These are phyloP conservation scores for Altica lythri DNA, from an alignment of 2,888 invertebrate genomes.

Conservation along the genomic window DNA sequence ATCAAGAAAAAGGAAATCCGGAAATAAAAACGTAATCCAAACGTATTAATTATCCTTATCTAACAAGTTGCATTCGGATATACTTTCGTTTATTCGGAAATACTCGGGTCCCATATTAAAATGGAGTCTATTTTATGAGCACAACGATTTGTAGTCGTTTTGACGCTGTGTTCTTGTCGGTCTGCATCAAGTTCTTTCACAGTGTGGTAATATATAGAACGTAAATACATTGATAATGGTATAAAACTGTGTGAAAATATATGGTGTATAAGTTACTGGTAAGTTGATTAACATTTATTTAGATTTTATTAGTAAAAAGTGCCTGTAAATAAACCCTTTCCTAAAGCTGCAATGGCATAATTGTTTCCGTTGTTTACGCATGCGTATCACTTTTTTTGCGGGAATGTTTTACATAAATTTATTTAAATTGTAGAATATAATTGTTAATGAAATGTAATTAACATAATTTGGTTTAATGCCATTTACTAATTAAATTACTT, in stretches of 20 bases:
- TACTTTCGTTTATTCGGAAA: conserved; percentile 28
- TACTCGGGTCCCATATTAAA: conserved; percentile 40
- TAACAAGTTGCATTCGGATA: conserved; percentile 21
- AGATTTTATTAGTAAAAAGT: conserved; percentile 32
- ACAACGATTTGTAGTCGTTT: conserved; percentile 52
- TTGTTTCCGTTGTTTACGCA: conserved; percentile 48
- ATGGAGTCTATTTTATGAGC: conserved; percentile 48
- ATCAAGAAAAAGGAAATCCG: conserved; percentile 4
- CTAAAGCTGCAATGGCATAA: conserved; percentile 49
- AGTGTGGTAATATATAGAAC: conserved; percentile 37
- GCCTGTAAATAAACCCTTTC: conserved; percentile 37
- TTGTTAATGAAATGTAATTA: too few species aligned
- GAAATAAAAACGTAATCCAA: conserved; percentile 6
- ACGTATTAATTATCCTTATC: conserved; percentile 10
- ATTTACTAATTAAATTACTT: too few species aligned
- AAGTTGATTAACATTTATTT: conserved; percentile 44
- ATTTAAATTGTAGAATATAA: conserved; percentile 16
- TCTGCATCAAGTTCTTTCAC: conserved; percentile 22
- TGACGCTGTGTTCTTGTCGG: conserved; percentile 35
- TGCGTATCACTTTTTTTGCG: conserved; percentile 39
- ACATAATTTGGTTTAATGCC: too few species aligned
- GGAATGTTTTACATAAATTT: conserved; percentile 27
- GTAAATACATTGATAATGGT: conserved; percentile 30
- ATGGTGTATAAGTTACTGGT: conserved; percentile 38
- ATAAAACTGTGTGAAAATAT: conserved; percentile 31